Percentiles rank a stretch among this genome's conserved stretches.
phyloP scores from a whole-genome alignment of 37 sponge, comb jelly and placozoan species.

The Hexactinellida sp. region DNA sequence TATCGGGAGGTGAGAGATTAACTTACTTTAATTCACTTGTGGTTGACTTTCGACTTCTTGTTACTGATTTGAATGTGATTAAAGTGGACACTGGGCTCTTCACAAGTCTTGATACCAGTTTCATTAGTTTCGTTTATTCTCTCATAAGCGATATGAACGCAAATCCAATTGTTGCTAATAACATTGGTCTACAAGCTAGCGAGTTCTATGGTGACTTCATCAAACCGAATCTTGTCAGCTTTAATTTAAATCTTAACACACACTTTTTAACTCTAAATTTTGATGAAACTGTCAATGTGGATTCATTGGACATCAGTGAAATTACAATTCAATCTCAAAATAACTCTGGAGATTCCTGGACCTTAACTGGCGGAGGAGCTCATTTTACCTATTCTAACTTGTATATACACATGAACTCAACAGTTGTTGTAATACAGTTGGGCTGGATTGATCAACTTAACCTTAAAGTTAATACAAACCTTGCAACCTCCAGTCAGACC shows the following conservation, averaged over 20 bases:
- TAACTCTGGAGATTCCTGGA: conserved; percentile 21
- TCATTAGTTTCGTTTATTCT: conserved; percentile 29
- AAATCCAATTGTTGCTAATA: conserved; percentile 23
- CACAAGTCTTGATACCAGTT: conserved; percentile 28
- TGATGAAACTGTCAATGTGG: conserved; percentile 68
- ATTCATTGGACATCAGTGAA: conserved; percentile 31
- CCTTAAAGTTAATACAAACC: conserved; percentile 34
- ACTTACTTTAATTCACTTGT: conserved; percentile 29
- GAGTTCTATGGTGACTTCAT: conserved; percentile 34
- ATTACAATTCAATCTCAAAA: conserved; percentile 40
- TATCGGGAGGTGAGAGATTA: conserved; percentile 13
- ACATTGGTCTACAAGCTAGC: background rate
- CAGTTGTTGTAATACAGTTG: conserved; percentile 32
- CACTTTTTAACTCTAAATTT: conserved; percentile 44
- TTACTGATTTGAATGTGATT: conserved; percentile 49
- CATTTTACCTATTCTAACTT: conserved; percentile 28
- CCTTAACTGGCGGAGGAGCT: conserved; percentile 26
- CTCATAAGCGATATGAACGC: conserved; percentile 57
- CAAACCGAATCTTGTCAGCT: conserved; percentile 36
- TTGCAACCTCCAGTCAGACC: conserved; percentile 42
- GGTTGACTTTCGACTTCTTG: conserved; percentile 29
- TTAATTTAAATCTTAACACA: conserved; percentile 41
- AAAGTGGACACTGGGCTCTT: conserved; percentile 42
- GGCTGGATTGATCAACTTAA: conserved; percentile 58
- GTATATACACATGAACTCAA: conserved; percentile 22